These are phyloP conservation scores for Azemiops feae DNA, from an alignment of 2,113 vertebrate species.

Conservation along the genomic window DNA sequence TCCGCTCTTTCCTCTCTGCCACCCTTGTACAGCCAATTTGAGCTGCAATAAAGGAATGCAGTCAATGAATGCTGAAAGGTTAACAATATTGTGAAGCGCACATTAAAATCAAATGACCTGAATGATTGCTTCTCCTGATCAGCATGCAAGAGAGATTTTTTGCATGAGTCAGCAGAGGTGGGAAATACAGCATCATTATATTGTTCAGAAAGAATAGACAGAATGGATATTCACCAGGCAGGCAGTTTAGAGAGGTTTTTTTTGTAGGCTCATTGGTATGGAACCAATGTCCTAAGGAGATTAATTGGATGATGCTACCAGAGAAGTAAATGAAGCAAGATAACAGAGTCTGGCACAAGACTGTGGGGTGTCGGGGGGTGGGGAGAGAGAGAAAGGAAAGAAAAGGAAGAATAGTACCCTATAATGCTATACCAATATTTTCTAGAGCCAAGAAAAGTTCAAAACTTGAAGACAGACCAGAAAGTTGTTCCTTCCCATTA, in stretches of 20 bases:
- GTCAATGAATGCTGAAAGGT: background rate
- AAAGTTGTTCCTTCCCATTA: background rate
- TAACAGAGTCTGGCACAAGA: background rate
- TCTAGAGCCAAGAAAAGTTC: background rate
- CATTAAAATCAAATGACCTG: conserved; percentile 34
- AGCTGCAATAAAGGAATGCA: background rate
- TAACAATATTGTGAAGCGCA: conserved; percentile 8
- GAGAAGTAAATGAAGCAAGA: conserved; percentile 14
- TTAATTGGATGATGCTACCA: conserved; percentile 16
- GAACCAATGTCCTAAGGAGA: conserved; percentile 20
- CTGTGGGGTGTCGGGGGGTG: background rate
- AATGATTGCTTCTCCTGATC: conserved; percentile 25
- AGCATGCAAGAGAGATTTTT: conserved; percentile 20
- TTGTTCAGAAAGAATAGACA: background rate
- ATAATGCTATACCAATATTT: background rate
- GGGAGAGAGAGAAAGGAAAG: background rate
- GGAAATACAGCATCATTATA: background rate
- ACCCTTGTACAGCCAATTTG: background rate
- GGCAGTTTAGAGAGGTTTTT: background rate
- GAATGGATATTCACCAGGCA: background rate
- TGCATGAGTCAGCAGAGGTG: conserved; percentile 8
- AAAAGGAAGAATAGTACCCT: background rate
- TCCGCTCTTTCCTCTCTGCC: background rate
- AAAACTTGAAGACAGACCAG: background rate
- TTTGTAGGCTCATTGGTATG: conserved; percentile 13